Conservation (phyloP, 2,113 vertebrate species). For the Hemichromis elongatus region DNA sequence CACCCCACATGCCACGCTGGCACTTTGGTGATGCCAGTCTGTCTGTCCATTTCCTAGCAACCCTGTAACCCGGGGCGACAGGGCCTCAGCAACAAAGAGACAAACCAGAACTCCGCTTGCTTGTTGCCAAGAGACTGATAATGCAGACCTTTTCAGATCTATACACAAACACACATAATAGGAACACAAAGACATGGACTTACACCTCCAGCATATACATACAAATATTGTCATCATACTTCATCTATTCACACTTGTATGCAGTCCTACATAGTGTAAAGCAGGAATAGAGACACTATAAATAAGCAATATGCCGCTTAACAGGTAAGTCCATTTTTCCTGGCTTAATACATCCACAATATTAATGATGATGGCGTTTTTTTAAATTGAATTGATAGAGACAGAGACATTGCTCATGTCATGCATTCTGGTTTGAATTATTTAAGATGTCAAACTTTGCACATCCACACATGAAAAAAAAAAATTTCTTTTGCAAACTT, state of each 20-base stretch:
- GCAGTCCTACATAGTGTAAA: neutral
- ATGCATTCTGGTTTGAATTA: neutral
- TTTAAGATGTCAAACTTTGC: neutral
- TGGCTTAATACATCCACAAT: neutral
- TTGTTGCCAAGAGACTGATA: slow-evolving; percentile 35
- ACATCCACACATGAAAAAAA: neutral
- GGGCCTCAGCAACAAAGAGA: slow-evolving; percentile 28
- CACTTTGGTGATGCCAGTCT: slow-evolving; percentile 31
- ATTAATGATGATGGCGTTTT: neutral
- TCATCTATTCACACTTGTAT: neutral
- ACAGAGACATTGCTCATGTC: neutral
- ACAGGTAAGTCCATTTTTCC: neutral
- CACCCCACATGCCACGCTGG: slow-evolving; percentile 4
- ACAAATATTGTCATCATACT: neutral
- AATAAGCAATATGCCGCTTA: neutral
- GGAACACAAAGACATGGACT: neutral
- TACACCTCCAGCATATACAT: neutral
- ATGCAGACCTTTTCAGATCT: slow-evolving; percentile 1
- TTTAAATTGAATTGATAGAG: neutral
- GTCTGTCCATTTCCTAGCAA: slow-evolving; percentile 48
- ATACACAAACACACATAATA: neutral
- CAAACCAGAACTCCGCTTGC: slow-evolving; percentile 18
- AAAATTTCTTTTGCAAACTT: neutral
- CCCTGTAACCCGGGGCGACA: slow-evolving; percentile 54
- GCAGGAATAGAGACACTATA: neutral